Evolutionary conservation across 2,797 vertebrate genomes (phyloP).

Genomic region (Pristis pectinata): DNA sequence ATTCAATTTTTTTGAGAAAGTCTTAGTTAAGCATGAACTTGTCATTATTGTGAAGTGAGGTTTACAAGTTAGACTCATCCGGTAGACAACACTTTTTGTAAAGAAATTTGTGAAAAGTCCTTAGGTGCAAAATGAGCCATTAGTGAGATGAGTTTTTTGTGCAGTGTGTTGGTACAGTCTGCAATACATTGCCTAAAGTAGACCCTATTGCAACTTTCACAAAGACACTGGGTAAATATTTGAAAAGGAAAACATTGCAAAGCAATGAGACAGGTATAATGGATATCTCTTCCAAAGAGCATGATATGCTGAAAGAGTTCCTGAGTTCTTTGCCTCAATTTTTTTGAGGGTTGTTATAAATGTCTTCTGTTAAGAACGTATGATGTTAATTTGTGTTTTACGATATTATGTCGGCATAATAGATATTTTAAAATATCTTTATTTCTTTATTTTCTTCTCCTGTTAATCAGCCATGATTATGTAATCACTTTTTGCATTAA

Average conservation of each 20-base stretch:
- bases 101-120: background rate
- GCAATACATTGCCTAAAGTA: background rate
- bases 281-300: background rate
- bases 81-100: background rate
- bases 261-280: background rate
- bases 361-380: background rate
- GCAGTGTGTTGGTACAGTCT: background rate
- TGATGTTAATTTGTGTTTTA: background rate
- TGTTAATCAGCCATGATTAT: background rate
- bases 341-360: background rate
- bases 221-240: background rate
- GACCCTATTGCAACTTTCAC: background rate
- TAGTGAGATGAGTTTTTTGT: background rate
- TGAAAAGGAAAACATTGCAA: background rate
- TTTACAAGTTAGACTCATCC: background rate
- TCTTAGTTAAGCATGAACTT: background rate
- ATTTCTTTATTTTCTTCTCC: background rate
- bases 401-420: background rate
- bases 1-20: background rate
- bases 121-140: background rate
- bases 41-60: background rate
- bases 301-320: no score
- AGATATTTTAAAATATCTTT: background rate
- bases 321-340: background rate
- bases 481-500: background rate